Evolutionary conservation across 2,888 invertebrate genomes (phyloP), one percentile per base, ranked within the genome.

Genomic region (Polydrusus tereticollis): DNA sequence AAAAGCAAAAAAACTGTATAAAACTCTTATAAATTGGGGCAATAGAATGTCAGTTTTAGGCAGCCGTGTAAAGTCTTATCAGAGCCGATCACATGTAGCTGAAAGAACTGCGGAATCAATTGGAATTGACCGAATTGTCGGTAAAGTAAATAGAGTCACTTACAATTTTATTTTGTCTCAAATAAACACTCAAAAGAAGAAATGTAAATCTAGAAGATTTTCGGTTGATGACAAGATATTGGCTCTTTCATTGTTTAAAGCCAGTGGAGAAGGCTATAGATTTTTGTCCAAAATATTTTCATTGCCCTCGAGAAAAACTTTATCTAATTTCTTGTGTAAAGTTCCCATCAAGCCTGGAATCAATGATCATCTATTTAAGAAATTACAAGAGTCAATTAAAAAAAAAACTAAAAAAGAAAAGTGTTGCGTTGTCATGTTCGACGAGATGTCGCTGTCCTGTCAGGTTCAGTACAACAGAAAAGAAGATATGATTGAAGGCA

Each of bases 211-310:
- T 6, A 65, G 55, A 26, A 65, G 65, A 23, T 65, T 52, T 33
- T 16, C 21, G 23, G 1, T 55, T 8, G 52, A 65, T 29, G 65
- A 65, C 2, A 65, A 52, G n/a, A 2, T 41, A 2, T 29, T 55
- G 8, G 52, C 65, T 20, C n/a, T 55, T 7, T 20, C 47, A 41
- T 14, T 65, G 2, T 18, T 52, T 8, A 65, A 65, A 55, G 14
- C 38, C 20, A 65, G 65, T 65, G 65, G 55, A 4, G 55, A 65
- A 55, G 65, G 65, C 4, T 65, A 65, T 14, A 55, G 41, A 21
- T 38, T 55, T 6, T 26, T 65, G 1, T 38, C 55, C 7, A 65
- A 65, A 55, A 65, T 65, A 36, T 65, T 55, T 33, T 2, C 52
- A 10, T 12, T 50, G 7, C 55, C 65, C 2, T 36, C 36, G 2